phyloP scores from a whole-genome alignment of 1,140 invertebrate genomes.

The Saccostrea echinata region DNA sequence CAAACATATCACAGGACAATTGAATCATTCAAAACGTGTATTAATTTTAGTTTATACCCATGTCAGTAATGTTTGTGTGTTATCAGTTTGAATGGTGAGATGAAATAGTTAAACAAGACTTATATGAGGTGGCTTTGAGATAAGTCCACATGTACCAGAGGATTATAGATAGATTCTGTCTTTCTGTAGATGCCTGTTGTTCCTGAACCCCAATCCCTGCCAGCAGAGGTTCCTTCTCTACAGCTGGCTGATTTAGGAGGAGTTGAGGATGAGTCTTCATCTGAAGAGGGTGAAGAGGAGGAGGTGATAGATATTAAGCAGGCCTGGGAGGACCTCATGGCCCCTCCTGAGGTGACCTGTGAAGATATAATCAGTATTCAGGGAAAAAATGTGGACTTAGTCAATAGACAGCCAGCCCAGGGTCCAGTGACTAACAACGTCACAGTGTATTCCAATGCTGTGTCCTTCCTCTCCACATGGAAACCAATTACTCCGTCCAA shows the following conservation, averaged over 20 bases:
- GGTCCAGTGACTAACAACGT: slow-evolving; percentile 39
- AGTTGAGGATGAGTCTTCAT: slow-evolving; percentile 7
- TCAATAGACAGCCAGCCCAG: slow-evolving; percentile 51
- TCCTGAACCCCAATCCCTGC: slow-evolving; percentile 2
- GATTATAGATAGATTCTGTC: not conserved
- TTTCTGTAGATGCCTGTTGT: not conserved
- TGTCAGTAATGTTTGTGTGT: too few relatives aligned
- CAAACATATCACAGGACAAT: too few relatives aligned
- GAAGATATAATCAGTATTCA: slow-evolving; percentile 71
- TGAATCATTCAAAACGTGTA: too few relatives aligned
- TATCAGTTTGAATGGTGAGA: too few relatives aligned
- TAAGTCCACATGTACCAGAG: not conserved
- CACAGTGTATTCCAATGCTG: slow-evolving; percentile 56
- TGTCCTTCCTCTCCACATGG: slow-evolving; percentile 71
- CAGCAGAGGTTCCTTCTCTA: slow-evolving; percentile 12
- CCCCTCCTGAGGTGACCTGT: slow-evolving; percentile 66
- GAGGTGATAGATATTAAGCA: slow-evolving; percentile 41
- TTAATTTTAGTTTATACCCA: too few relatives aligned
- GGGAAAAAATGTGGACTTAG: slow-evolving; percentile 63
- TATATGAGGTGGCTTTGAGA: not conserved
- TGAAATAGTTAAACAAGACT: not conserved
- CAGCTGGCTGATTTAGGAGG: slow-evolving; percentile 5
- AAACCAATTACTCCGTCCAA: slow-evolving; percentile 54
- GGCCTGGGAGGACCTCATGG: slow-evolving; percentile 68
- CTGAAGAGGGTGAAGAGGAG: slow-evolving; percentile 3